Percentiles rank a stretch among this genome's conserved stretches.
These are phyloP conservation scores for Pygoscelis antarcticus DNA, from an alignment of 2,113 vertebrate genomes.

Conservation along the genomic window DNA sequence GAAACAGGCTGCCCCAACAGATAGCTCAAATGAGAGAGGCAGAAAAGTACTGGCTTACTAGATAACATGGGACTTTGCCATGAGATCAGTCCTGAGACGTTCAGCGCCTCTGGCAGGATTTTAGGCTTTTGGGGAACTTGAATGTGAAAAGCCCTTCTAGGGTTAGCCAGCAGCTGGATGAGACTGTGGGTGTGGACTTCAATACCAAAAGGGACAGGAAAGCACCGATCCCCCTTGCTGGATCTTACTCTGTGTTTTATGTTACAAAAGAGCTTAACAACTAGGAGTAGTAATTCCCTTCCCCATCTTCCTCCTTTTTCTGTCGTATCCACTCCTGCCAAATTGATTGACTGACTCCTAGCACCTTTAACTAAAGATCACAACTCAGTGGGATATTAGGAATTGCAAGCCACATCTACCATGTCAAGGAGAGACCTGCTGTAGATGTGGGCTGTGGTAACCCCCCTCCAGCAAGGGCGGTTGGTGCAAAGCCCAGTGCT, in stretches of 20 bases:
- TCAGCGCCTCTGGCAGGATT: neutral
- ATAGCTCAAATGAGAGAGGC: neutral
- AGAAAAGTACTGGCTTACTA: neutral
- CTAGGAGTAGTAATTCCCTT: neutral
- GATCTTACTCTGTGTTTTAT: neutral
- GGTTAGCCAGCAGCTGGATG: neutral
- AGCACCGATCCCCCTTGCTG: neutral
- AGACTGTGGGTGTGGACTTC: neutral
- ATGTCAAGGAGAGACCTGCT: neutral
- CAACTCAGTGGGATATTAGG: neutral
- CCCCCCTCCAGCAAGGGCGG: neutral
- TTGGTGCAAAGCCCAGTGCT: neutral
- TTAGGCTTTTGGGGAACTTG: neutral
- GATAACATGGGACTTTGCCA: neutral
- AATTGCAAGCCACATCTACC: neutral
- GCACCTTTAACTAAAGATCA: neutral
- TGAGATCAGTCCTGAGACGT: neutral
- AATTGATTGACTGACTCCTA: neutral
- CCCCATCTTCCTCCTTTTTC: neutral
- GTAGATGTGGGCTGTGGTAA: neutral
- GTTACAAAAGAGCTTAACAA: neutral
- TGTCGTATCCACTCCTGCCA: neutral
- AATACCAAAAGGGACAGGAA: neutral
- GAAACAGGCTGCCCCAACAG: neutral
- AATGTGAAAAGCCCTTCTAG: neutral